These are phyloP conservation scores for Glareola pratincola DNA, from an alignment of 2,113 vertebrate species.

Conservation along the genomic window DNA sequence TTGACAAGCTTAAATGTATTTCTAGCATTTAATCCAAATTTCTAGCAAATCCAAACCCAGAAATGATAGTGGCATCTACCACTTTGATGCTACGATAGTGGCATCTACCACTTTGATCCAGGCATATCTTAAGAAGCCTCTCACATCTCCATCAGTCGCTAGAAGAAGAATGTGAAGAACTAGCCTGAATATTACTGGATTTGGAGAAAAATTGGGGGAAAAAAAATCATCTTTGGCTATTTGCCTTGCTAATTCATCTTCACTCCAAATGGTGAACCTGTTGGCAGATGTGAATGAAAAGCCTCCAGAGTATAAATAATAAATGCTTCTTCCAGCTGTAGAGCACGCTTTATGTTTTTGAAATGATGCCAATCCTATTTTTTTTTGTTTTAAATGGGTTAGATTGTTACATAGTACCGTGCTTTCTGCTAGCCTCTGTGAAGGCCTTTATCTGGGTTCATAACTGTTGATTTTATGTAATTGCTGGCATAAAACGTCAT, in stretches of 20 bases:
- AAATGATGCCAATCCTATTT: not conserved
- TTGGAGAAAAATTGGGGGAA: not conserved
- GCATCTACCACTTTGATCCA: not conserved
- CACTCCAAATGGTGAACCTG: not conserved
- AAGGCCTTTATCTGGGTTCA: not conserved
- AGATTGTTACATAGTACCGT: not conserved
- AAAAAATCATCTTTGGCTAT: not conserved
- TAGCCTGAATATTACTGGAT: not conserved
- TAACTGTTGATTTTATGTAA: slow-evolving; percentile 20
- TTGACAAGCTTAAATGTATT: not conserved
- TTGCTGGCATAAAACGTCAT: not conserved
- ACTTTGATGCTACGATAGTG: not conserved
- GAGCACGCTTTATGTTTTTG: not conserved
- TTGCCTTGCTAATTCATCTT: slow-evolving; percentile 24
- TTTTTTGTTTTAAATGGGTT: not conserved
- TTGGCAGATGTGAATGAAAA: slow-evolving; percentile 33
- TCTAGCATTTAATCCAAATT: not conserved
- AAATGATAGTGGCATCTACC: not conserved
- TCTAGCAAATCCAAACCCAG: not conserved
- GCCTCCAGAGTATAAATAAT: slow-evolving; percentile 15
- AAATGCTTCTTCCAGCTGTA: slow-evolving; percentile 18
- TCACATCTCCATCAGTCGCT: not conserved
- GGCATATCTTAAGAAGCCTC: not conserved
- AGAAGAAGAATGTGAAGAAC: not conserved
- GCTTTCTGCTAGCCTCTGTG: not conserved